These are phyloP conservation scores for Chionoecetes opilio DNA, from an alignment of 1,140 invertebrate genomes.

Conservation along the genomic window DNA sequence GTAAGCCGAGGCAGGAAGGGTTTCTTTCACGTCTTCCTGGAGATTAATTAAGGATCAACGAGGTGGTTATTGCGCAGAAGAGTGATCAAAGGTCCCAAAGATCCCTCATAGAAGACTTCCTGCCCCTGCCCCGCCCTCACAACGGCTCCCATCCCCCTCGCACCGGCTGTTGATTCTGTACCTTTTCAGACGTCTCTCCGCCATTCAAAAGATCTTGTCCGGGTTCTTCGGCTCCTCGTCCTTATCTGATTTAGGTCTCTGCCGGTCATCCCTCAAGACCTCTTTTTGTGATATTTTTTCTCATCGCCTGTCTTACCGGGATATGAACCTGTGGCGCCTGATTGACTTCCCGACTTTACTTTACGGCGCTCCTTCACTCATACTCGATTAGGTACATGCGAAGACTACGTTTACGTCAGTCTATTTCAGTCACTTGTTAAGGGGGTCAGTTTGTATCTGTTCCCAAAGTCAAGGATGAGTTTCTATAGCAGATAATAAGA, in stretches of 20 bases:
- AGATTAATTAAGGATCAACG: constrained; percentile 20
- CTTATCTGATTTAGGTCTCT: not conserved
- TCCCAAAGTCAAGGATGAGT: not conserved
- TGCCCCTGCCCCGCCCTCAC: not conserved
- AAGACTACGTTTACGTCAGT: not conserved
- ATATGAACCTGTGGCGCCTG: not conserved
- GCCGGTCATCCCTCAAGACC: not conserved
- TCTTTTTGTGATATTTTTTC: not conserved
- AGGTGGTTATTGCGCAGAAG: constrained; percentile 25
- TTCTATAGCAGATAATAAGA: not conserved
- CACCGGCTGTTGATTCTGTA: not conserved
- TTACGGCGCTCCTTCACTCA: not conserved
- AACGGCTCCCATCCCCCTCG: not conserved
- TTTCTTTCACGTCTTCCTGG: constrained; percentile 15
- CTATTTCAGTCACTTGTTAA: not conserved
- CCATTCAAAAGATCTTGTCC: constrained; percentile 3
- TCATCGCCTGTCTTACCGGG: not conserved
- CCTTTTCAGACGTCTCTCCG: not conserved
- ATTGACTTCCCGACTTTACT: not conserved
- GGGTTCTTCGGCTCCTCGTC: not conserved
- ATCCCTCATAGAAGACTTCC: not conserved
- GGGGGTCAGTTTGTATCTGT: not conserved
- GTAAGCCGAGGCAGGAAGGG: not conserved
- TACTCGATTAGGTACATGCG: not conserved
- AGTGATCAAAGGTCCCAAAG: constrained; percentile 9